Evolutionary conservation across 2,888 invertebrate species (phyloP).

Genomic region (Rhyacophila evoluta): DNA sequence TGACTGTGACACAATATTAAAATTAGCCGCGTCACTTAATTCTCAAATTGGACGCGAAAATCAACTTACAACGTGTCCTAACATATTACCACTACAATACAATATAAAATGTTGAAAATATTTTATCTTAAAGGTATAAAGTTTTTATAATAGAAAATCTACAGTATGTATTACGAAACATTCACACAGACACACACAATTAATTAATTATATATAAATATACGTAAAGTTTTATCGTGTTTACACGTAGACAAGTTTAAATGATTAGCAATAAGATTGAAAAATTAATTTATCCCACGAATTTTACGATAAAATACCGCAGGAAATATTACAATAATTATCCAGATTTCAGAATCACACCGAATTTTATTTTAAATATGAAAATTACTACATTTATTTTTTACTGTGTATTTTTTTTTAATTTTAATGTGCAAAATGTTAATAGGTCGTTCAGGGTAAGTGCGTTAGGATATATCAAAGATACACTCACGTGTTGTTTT

Average conservation of each 20-base stretch:
- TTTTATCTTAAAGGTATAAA: slow-evolving; percentile 46
- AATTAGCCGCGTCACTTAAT: neutral
- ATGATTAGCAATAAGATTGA: neutral
- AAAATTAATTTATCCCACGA: neutral
- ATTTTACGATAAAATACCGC: neutral
- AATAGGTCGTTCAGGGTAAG: slow-evolving; percentile 30
- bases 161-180: slow-evolving; percentile 50
- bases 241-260: slow-evolving; percentile 31
- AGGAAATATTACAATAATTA: neutral
- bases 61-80: slow-evolving; percentile 8
- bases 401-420: neutral
- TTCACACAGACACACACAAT: slow-evolving; percentile 54
- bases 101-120: slow-evolving; percentile 28
- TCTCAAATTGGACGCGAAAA: neutral
- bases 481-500: neutral
- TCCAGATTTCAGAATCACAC: neutral
- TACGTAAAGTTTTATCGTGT: slow-evolving; percentile 39
- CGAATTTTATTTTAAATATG: neutral
- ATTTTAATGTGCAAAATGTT: neutral
- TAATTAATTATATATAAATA: slow-evolving; percentile 12
- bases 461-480: neutral
- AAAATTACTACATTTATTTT: neutral
- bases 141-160: slow-evolving; percentile 51
- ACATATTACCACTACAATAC: slow-evolving; percentile 3
- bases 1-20: neutral